These are phyloP conservation scores for Gallinago stenura DNA, from an alignment of 2,797 vertebrate genomes.

Conservation along the genomic window DNA sequence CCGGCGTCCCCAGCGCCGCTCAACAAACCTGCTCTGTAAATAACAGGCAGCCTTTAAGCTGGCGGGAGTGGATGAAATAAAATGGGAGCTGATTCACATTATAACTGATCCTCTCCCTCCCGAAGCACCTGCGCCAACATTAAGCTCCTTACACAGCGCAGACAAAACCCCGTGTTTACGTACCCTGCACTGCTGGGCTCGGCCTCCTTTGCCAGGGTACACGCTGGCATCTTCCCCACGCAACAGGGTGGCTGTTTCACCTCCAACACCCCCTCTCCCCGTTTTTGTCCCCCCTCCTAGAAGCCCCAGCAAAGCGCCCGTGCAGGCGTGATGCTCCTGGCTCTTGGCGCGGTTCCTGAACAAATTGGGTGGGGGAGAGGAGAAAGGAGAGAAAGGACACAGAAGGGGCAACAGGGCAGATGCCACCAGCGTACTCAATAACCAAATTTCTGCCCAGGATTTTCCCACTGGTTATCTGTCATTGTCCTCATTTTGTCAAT, in stretches of 20 bases:
- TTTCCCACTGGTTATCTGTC: not conserved
- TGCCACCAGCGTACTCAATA: fast-evolving
- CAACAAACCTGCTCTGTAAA: slow-evolving; percentile 42
- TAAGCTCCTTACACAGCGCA: not conserved
- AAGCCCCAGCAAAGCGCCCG: not conserved
- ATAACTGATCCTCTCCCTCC: slow-evolving; percentile 2
- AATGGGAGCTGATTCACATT: slow-evolving; percentile 36
- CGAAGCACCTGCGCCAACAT: not conserved
- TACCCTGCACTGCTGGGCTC: not conserved
- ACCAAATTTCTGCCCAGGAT: not conserved
- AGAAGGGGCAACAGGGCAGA: not conserved
- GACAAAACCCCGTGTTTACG: not conserved
- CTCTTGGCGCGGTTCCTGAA: not conserved
- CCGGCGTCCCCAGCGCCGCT: not conserved
- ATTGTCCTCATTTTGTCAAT: not conserved
- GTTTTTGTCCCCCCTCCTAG: not conserved
- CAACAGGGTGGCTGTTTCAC: not conserved
- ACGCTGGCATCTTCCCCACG: fast-evolving
- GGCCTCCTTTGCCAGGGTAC: not conserved
- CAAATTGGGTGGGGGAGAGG: no score
- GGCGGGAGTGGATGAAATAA: not conserved
- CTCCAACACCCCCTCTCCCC: not conserved
- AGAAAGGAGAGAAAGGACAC: no score
- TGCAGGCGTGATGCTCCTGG: not conserved
- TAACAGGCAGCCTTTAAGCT: slow-evolving; percentile 11